phyloP scores from a whole-genome alignment of 2,888 invertebrate species.

The Hyles lineata region DNA sequence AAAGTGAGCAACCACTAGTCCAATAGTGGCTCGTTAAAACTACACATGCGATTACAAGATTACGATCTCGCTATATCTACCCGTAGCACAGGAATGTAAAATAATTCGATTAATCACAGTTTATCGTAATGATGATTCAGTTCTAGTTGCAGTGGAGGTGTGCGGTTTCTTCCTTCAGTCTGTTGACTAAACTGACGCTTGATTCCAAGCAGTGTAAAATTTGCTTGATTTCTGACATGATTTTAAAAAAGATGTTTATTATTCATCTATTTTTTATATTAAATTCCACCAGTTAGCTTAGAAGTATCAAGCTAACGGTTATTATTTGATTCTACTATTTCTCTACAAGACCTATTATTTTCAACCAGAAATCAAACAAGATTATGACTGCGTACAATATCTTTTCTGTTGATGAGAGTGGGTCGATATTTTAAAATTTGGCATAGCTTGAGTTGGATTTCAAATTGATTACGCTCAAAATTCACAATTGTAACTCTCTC shows the following conservation, averaged over 20 bases:
- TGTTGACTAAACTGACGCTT: not conserved
- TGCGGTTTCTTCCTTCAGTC: not conserved
- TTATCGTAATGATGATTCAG: constrained; percentile 53
- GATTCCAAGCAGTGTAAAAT: not conserved
- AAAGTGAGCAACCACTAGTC: not conserved
- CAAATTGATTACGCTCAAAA: not conserved
- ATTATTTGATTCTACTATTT: too few species aligned
- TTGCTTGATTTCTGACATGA: not conserved
- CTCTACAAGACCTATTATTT: not conserved
- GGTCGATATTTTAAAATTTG: constrained; percentile 4
- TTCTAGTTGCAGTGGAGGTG: constrained; percentile 40
- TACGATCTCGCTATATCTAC: constrained; percentile 52
- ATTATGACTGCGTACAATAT: not conserved
- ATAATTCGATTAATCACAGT: constrained; percentile 76
- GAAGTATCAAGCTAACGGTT: not conserved
- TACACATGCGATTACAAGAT: not conserved
- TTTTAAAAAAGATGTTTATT: not conserved
- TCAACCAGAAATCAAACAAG: not conserved
- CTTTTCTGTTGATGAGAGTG: not conserved
- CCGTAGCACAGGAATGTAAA: constrained; percentile 82
- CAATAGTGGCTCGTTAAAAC: not conserved
- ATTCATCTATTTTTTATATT: too few species aligned
- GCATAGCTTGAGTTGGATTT: not conserved
- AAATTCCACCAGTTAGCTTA: not conserved
- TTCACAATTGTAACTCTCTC: not conserved